Base-by-base conservation (phyloP, 2,888 invertebrate species). In the Ochropacha duplaris region DNA sequence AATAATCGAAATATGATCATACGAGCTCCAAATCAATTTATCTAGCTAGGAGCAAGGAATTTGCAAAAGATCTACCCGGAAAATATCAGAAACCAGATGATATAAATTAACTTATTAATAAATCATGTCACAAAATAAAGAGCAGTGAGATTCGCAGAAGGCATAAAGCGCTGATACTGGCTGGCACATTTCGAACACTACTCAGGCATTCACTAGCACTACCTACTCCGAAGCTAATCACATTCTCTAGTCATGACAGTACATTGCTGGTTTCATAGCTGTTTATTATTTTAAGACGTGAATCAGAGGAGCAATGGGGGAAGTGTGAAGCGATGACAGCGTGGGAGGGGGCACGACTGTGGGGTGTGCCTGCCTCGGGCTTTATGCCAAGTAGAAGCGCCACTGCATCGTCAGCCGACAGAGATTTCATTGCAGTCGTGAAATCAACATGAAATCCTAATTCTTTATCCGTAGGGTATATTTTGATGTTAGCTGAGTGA, bases 311-410 rank as follows among this genome's bases (percentile, higher is more conserved):
- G 84, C 81, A 72, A 81, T 80, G 78, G 76, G 71, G 78, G 78
- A 83, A 80, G 81, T 78, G 83, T 79, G 72, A 81, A 76, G 75
- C 77, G 82, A 80, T 78, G 80, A 78, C 66, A 74, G 73, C 82
- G 82, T 83, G 77, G 85, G 84, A 70, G 79, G 80, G 31, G 79
- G 81, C 77, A 70, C 72, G 76, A 68, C 74, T 72, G 75, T 77
- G 71, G 82, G 84, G 83, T 83, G 83, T 77, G 82, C 81, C 78
- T 72, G 77, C 78, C 78, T 65, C 82, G 87, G 91, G 91, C 90
- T 83, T 65, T 67, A 74, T 85, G 91, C 91, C 91, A 91, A 90
- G 76, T 79, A 82, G 78, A 82, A 88, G 90, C 90, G 90, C 91
- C 90, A 86, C 86, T 87, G 87, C 88, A 87, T 69, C 80, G 81